These are phyloP conservation scores for Enteromius unitaeniatus DNA, from an alignment of 2,797 vertebrate genomes.

Conservation along the genomic window DNA sequence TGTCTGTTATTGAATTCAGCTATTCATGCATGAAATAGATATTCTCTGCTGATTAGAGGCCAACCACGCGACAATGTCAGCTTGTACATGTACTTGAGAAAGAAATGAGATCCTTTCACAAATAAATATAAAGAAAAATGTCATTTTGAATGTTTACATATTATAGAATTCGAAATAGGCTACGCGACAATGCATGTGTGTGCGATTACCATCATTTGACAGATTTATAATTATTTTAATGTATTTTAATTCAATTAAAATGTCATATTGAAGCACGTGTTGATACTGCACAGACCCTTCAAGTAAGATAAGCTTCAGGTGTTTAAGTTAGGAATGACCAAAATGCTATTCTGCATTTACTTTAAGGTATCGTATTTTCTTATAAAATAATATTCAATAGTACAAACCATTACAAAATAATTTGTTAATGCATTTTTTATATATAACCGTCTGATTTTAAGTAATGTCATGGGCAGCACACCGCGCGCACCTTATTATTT, in stretches of 20 bases:
- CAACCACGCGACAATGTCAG: constrained; percentile 34
- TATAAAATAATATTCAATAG: background rate
- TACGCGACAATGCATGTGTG: background rate
- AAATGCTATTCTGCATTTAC: background rate
- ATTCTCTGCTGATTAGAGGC: constrained; percentile 46
- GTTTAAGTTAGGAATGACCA: background rate
- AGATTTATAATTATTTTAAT: background rate
- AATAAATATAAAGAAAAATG: background rate
- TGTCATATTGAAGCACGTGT: background rate
- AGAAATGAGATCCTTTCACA: background rate
- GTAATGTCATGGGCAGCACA: background rate
- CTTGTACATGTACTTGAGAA: constrained; percentile 18
- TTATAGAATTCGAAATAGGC: background rate
- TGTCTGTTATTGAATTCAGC: constrained; percentile 50
- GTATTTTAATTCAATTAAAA: background rate
- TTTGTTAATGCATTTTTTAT: constrained; percentile 7
- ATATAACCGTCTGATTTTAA: background rate
- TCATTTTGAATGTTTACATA: background rate
- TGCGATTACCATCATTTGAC: background rate
- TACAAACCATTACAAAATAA: background rate
- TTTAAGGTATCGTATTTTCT: background rate
- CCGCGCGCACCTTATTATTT: constrained; percentile 17
- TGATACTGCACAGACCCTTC: background rate
- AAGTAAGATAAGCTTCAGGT: background rate
- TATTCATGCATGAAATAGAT: constrained; percentile 54